phyloP scores from a whole-genome alignment of 2,888 invertebrate genomes.

The Melipona beecheii region DNA sequence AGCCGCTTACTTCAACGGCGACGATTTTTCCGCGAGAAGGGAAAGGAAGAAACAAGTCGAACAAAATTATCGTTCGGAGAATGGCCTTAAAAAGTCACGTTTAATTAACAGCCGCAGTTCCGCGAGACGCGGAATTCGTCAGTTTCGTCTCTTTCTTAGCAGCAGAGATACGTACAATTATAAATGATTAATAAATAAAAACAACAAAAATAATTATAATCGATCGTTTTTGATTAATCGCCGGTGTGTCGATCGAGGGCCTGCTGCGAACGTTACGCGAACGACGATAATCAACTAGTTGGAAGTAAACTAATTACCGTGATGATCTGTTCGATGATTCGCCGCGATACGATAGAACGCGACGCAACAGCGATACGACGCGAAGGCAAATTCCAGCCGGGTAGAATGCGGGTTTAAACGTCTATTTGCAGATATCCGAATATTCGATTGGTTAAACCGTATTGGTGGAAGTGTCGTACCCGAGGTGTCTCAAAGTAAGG shows the following conservation, averaged over 20 bases:
- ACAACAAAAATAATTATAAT: background rate
- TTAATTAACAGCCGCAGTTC: too few relatives aligned
- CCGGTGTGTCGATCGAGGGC: background rate
- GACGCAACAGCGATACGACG: background rate
- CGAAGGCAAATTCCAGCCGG: background rate
- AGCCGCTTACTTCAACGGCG: too few relatives aligned
- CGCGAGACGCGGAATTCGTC: too few relatives aligned
- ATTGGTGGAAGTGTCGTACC: background rate
- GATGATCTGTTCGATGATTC: background rate
- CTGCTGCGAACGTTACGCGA: background rate
- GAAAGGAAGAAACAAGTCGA: too few relatives aligned
- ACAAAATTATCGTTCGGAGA: too few relatives aligned
- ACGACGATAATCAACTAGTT: background rate
- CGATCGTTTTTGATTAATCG: background rate
- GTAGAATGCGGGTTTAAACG: background rate
- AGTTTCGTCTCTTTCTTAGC: too few relatives aligned
- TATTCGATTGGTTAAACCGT: background rate
- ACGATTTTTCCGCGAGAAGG: too few relatives aligned
- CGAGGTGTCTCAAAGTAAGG: background rate
- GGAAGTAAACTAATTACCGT: background rate
- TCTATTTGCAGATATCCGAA: background rate
- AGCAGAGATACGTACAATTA: too few relatives aligned
- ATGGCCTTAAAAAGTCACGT: too few relatives aligned
- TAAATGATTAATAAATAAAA: too few relatives aligned
- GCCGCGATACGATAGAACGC: too few relatives aligned